Conservation (phyloP, 2,797 vertebrate genomes). For the Phrynocephalus guinanensis region DNA sequence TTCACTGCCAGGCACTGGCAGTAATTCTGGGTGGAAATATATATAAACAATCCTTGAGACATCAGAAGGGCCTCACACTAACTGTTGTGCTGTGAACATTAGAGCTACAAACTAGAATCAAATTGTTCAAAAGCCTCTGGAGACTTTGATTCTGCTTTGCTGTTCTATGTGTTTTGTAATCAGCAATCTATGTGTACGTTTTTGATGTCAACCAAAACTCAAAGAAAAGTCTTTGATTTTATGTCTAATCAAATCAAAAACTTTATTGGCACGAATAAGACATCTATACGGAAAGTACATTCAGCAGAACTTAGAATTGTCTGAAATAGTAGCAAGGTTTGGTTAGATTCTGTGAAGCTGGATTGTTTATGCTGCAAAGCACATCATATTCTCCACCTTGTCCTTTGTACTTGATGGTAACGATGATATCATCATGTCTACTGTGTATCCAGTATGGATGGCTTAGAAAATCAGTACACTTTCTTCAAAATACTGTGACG, state of each 20-base stretch:
- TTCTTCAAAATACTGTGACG: neutral
- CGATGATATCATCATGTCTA: no score
- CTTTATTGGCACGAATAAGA: no score
- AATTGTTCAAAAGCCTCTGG: neutral
- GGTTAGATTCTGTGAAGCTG: no score
- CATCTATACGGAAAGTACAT: no score
- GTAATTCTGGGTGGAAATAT: neutral
- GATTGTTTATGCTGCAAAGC: no score
- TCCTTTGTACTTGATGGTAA: no score
- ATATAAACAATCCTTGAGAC: neutral
- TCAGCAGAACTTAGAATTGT: no score
- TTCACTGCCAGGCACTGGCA: slow-evolving; percentile 18
- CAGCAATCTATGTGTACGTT: slow-evolving; percentile 27
- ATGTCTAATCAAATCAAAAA: neutral
- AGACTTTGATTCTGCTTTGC: slow-evolving; percentile 19
- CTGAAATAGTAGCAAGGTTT: no score
- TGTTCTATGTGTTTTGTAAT: slow-evolving; percentile 31
- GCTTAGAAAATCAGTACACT: neutral
- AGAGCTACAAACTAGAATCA: neutral
- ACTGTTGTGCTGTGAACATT: neutral
- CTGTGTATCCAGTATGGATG: neutral
- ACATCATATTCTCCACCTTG: no score
- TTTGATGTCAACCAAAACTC: slow-evolving; percentile 10
- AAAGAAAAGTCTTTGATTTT: neutral
- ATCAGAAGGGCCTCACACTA: neutral